These are phyloP conservation scores for Zaprionus inermis DNA, from an alignment of 1,140 invertebrate species.

Conservation along the genomic window DNA sequence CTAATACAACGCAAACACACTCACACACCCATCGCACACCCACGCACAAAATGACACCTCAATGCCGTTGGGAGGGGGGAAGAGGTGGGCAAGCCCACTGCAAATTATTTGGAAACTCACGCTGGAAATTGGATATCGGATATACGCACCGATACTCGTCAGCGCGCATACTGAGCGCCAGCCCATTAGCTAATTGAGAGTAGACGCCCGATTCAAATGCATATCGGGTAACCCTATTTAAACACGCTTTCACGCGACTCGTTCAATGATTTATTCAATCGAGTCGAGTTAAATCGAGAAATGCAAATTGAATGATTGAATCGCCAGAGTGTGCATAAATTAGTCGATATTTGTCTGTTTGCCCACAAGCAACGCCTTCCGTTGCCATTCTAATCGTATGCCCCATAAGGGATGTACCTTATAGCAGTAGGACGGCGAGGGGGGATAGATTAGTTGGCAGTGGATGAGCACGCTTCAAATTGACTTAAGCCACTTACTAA, in stretches of 20 bases:
- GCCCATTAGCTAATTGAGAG: constrained; percentile 26
- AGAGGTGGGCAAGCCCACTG: too few relatives aligned
- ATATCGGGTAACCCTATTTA: neutral
- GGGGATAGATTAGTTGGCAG: neutral
- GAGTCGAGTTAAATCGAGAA: neutral
- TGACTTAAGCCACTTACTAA: too few relatives aligned
- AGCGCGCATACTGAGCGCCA: constrained; percentile 7
- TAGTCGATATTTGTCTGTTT: neutral
- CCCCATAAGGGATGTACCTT: neutral
- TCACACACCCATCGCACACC: neutral
- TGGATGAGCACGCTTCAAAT: neutral
- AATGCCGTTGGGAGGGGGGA: neutral
- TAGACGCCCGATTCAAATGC: neutral
- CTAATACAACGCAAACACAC: constrained; percentile 11
- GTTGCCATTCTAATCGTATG: neutral
- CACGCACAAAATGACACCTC: constrained; percentile 19
- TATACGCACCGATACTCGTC: constrained; percentile 2
- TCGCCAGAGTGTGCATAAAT: neutral
- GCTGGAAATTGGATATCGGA: constrained; percentile 1
- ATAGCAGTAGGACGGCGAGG: too few relatives aligned
- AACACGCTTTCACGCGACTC: neutral
- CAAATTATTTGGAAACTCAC: constrained; percentile 29
- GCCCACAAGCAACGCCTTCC: neutral
- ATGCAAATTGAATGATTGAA: constrained; percentile 11
- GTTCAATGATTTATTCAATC: constrained; percentile 4